phyloP scores from a whole-genome alignment of 1,140 invertebrate genomes.

The Vanessa tameamea region DNA sequence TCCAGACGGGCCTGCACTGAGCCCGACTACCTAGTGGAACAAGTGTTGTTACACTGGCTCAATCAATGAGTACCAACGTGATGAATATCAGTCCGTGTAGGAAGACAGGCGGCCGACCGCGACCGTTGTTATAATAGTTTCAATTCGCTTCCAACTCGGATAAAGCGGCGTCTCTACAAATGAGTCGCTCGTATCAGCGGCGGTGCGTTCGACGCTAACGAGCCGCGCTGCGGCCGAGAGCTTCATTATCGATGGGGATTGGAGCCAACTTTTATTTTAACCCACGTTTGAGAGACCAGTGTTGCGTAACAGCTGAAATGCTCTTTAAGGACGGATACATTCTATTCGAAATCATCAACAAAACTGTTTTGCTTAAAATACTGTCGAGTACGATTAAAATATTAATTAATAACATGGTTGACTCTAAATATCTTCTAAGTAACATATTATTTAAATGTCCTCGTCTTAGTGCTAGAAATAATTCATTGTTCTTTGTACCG shows the following conservation, averaged over 20 bases:
- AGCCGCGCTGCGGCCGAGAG: slow-evolving; percentile 23
- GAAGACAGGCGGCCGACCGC: too few relatives aligned
- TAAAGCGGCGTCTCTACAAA: background rate
- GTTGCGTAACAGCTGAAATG: background rate
- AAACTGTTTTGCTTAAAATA: background rate
- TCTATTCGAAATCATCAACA: background rate
- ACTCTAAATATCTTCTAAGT: too few relatives aligned
- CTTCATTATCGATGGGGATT: slow-evolving; percentile 23
- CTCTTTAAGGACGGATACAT: background rate
- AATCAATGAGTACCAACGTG: background rate
- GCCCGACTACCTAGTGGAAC: too few relatives aligned
- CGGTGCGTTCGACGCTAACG: slow-evolving; percentile 12
- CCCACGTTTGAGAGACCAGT: background rate
- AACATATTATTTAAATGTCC: too few relatives aligned
- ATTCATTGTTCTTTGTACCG: too few relatives aligned
- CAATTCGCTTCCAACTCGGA: background rate
- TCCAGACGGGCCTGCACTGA: too few relatives aligned
- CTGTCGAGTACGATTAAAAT: too few relatives aligned
- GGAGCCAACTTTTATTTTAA: slow-evolving; percentile 26
- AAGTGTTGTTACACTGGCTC: too few relatives aligned
- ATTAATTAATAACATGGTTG: too few relatives aligned
- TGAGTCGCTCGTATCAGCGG: background rate
- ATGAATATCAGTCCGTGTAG: too few relatives aligned
- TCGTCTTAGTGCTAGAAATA: too few relatives aligned
- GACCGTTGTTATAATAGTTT: background rate